Evolutionary conservation across 2,797 vertebrate genomes (phyloP).

Genomic region (Philypnodon macrostomus): DNA sequence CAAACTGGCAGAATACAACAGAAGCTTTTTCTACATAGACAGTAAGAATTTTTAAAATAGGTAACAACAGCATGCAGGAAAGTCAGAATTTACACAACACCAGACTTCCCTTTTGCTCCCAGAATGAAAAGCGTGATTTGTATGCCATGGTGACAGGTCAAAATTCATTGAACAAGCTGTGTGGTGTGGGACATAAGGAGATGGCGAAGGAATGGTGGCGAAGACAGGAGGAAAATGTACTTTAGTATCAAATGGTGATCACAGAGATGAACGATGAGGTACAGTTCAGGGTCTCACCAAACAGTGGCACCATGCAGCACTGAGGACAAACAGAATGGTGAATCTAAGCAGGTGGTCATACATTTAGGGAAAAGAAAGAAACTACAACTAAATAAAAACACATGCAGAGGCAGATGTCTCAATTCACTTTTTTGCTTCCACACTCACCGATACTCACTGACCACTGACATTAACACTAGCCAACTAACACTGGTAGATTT

Average conservation of each 20-base stretch:
- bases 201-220: slow-evolving; percentile 33
- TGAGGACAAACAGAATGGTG: slow-evolving; percentile 45
- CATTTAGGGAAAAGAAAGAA: no score
- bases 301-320: slow-evolving; percentile 50
- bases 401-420: no score
- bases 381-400: no score
- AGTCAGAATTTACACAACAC: slow-evolving; percentile 10
- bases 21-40: slow-evolving; percentile 2
- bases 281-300: slow-evolving; percentile 45
- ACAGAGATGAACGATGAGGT: slow-evolving; percentile 30
- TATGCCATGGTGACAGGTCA: slow-evolving; percentile 86
- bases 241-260: slow-evolving; percentile 17
- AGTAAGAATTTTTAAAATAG: neutral
- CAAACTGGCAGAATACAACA: slow-evolving; percentile 37
- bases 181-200: slow-evolving; percentile 49
- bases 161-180: slow-evolving; percentile 74
- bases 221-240: slow-evolving; percentile 19
- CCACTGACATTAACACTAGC: no score
- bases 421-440: no score
- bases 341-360: no score
- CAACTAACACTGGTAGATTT: no score
- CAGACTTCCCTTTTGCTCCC: slow-evolving; percentile 97
- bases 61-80: slow-evolving; percentile 28
- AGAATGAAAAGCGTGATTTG: slow-evolving; percentile 95
- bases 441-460: no score